These are phyloP conservation scores for Temnothorax nylanderi DNA, from an alignment of 1,140 invertebrate species.

Conservation along the genomic window DNA sequence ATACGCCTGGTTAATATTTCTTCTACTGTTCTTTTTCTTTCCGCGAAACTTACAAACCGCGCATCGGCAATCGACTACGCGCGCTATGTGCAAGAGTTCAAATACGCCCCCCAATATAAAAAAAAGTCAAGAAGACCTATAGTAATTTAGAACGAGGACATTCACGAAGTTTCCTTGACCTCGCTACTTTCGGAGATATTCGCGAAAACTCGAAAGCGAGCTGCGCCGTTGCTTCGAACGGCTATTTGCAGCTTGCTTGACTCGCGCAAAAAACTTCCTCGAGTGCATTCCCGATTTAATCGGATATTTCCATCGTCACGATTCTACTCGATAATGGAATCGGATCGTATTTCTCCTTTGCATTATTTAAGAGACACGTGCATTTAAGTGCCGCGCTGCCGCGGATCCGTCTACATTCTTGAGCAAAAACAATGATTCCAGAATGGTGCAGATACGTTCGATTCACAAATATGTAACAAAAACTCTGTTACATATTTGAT, in stretches of 20 bases:
- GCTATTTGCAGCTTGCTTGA: constrained; percentile 47
- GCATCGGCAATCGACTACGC: constrained; percentile 33
- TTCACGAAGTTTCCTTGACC: constrained; percentile 27
- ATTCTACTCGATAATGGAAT: constrained; percentile 40
- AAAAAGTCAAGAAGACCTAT: constrained; percentile 11
- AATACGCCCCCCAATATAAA: not conserved
- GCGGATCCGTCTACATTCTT: not conserved
- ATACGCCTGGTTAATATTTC: not conserved
- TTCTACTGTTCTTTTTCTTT: not conserved
- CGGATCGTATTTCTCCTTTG: constrained; percentile 28
- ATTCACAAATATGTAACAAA: constrained; percentile 3
- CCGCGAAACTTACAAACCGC: not conserved
- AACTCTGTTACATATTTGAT: constrained; percentile 17
- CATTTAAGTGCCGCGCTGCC: not conserved
- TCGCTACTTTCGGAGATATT: constrained; percentile 30
- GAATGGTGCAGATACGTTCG: not conserved
- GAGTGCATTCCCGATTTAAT: constrained; percentile 50
- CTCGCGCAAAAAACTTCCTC: constrained; percentile 46
- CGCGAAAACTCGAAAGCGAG: constrained; percentile 29
- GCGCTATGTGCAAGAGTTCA: not conserved
- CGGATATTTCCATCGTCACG: constrained; percentile 52
- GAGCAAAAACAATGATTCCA: constrained; percentile 17
- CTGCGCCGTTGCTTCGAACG: not conserved
- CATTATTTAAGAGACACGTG: constrained; percentile 47
- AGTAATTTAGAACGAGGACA: constrained; percentile 47